These are phyloP conservation scores for Aplochiton taeniatus DNA, from an alignment of 2,797 vertebrate species.

Conservation along the genomic window DNA sequence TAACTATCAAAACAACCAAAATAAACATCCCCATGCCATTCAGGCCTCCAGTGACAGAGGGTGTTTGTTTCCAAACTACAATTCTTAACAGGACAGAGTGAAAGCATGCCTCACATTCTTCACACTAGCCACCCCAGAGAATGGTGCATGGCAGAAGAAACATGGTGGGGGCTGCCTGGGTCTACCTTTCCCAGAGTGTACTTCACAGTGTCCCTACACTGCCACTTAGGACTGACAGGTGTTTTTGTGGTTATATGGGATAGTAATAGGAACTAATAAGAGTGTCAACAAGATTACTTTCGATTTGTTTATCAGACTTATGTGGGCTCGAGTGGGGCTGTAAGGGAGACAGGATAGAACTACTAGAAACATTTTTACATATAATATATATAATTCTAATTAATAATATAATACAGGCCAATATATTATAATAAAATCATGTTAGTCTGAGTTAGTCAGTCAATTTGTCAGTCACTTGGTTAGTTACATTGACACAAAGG, in stretches of 20 bases:
- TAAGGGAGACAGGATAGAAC: no score
- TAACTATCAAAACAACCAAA: background rate
- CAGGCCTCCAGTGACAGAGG: background rate
- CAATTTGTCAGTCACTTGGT: background rate
- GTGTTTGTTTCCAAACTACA: constrained; percentile 27
- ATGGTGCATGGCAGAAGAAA: constrained; percentile 31
- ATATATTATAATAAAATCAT: no score
- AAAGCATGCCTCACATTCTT: constrained; percentile 77
- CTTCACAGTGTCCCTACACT: background rate
- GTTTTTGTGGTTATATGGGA: background rate
- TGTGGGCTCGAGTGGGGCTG: no score
- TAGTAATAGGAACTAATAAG: background rate
- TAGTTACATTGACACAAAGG: no score
- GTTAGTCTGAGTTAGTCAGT: no score
- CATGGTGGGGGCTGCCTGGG: background rate
- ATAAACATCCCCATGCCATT: background rate
- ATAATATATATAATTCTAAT: no score
- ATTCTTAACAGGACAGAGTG: constrained; percentile 68
- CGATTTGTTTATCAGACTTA: no score
- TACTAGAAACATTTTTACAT: no score
- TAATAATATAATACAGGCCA: no score
- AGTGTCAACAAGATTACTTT: no score
- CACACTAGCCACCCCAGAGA: constrained; percentile 57
- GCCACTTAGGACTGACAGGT: background rate
- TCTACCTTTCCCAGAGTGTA: background rate